Percentiles rank a stretch among this genome's conserved stretches.
These are phyloP conservation scores for Sebastes iracundus DNA, from an alignment of 2,797 vertebrate species.

Conservation along the genomic window DNA sequence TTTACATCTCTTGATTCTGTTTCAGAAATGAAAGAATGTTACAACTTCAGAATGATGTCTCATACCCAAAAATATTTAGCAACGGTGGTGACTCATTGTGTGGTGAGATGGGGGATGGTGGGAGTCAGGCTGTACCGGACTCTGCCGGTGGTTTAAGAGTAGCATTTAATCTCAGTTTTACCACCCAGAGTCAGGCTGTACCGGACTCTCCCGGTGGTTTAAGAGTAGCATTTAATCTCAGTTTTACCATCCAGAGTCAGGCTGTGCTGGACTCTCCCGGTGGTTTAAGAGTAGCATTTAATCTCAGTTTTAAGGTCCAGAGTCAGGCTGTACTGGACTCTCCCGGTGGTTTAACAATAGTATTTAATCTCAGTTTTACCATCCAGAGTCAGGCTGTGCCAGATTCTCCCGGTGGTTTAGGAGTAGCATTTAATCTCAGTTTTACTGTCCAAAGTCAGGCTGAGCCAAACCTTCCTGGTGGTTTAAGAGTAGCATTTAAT, in stretches of 20 bases:
- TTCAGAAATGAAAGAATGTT: neutral
- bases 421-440: neutral
- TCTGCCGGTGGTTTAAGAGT: too few species aligned
- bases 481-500: neutral
- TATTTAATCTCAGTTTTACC: neutral
- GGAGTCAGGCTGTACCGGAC: neutral
- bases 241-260: neutral
- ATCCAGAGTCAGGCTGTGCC: neutral
- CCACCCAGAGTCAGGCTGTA: fast-evolving
- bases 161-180: neutral
- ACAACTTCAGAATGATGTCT: neutral
- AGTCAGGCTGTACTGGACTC: neutral
- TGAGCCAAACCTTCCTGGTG: fast-evolving
- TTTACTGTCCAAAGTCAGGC: neutral
- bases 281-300: neutral
- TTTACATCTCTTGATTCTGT: neutral
- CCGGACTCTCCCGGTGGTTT: neutral
- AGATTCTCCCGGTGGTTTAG: too few species aligned
- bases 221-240: neutral
- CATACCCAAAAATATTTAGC: neutral
- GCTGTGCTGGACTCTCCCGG: too few species aligned
- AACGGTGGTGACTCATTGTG: neutral
- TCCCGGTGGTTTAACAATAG: too few species aligned
- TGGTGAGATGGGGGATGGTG: neutral
- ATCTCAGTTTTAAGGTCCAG: neutral